Evolutionary conservation across 2,113 vertebrate genomes (phyloP), one percentile per base, ranked within the genome.

Genomic region (Trochalopteron elliotii): DNA sequence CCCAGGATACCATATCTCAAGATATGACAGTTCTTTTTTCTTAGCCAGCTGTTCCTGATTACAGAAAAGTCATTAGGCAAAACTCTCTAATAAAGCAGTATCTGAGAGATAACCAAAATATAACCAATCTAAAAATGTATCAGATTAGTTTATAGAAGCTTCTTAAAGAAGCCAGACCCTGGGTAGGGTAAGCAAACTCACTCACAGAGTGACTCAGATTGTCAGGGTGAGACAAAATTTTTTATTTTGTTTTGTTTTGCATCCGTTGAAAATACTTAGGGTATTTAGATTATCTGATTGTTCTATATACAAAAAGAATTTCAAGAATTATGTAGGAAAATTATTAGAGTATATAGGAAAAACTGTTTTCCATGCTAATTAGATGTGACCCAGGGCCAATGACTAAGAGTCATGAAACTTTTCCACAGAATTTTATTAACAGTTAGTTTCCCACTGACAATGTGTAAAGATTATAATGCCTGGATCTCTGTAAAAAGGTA

Each of bases 51-150:
- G 90, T 95, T 89, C 75, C 84, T 86, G 79, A 97, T 93, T 97
- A 94, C 80, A 96, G 89, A 96, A 96, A 97, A 97, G 92, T 87
- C 97, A 98, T 98, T 97, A 97, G 69, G 80, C 89, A 93, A 95
- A 97, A 98, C 90, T 95, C 47, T 83, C 69, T 96, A 97, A 96
- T 97, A 96, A 96, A 97, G 95, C 80, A 90, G 91, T 77, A 70
- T 92, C 88, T 86, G 35, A 86, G 55, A 97, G 93, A 96, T 96
- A 94, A 98, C 83, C 89, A 85, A 70, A 97, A 79, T 59, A 83
- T 55, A 97, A 94, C 53, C 10, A 2, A 67, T 64, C 37, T 87
- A 91, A 69, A 86, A 95, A 82, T 57, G 52, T 69, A 79, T 33
- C 40, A 90, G 71, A 60, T 90, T 56, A 67, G 24, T 91, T 90